A percentile compares a stretch with the other conserved stretches of the same genome.
Conservation (phyloP, 2,113 vertebrate genomes). For the Origma solitaria region DNA sequence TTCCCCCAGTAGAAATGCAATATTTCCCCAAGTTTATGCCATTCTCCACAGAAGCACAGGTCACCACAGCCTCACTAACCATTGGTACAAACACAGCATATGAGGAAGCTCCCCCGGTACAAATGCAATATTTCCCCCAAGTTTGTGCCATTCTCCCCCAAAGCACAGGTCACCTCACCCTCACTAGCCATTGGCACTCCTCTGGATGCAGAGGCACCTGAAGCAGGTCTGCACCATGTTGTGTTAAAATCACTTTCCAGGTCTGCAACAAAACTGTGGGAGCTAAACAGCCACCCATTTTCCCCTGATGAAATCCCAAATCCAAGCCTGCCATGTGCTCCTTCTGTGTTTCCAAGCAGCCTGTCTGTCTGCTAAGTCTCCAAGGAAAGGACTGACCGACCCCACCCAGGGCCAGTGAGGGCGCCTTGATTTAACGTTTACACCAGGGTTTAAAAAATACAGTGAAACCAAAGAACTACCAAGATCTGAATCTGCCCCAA, state of each 20-base stretch:
- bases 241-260: background rate
- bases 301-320: background rate
- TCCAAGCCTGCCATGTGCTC: background rate
- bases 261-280: background rate
- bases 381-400: fast-evolving
- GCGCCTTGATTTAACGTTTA: background rate
- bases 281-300: background rate
- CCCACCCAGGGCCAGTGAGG: background rate
- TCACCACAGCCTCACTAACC: fast-evolving
- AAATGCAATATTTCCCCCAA: background rate
- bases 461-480: background rate
- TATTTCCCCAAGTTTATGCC: background rate
- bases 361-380: background rate
- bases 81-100: background rate
- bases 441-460: background rate
- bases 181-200: no score
- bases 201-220: background rate
- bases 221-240: fast-evolving
- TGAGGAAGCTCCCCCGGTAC: background rate
- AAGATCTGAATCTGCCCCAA: background rate
- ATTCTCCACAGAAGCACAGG: fast-evolving
- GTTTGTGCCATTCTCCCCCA: fast-evolving
- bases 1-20: background rate
- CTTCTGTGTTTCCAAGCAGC: background rate
- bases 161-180: background rate